phyloP scores from a whole-genome alignment of 2,888 invertebrate species.

The Drosophila paranaensis region DNA sequence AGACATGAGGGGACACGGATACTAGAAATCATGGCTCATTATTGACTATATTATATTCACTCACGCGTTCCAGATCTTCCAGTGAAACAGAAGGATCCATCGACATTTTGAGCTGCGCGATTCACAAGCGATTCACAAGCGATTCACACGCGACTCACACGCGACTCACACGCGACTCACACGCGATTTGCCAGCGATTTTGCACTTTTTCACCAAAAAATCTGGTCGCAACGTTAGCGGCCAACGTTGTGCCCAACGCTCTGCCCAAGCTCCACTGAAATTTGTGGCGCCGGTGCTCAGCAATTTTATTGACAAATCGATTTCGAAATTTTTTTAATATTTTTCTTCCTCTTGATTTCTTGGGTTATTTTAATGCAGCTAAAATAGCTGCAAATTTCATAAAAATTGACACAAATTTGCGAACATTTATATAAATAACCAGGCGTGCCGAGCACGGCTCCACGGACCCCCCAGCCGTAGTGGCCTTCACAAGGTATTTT shows the following conservation, averaged over 20 bases:
- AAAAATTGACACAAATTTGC: constrained; percentile 74
- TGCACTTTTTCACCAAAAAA: constrained; percentile 22
- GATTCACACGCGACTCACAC: background rate
- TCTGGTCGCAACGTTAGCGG: constrained; percentile 39
- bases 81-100: constrained; percentile 81
- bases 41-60: constrained; percentile 26
- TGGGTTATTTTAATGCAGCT: constrained; percentile 39
- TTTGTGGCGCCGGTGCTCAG: constrained; percentile 53
- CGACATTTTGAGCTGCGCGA: constrained; percentile 64
- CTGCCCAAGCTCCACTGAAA: constrained; percentile 80
- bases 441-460: constrained; percentile 58
- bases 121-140: constrained; percentile 12
- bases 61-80: constrained; percentile 83
- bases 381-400: constrained; percentile 58
- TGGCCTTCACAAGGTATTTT: constrained; percentile 78
- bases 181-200: constrained; percentile 8
- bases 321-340: constrained; percentile 54
- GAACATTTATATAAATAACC: constrained; percentile 69
- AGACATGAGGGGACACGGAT: background rate
- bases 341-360: constrained; percentile 11
- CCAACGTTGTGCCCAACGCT: constrained; percentile 69
- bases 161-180: background rate
- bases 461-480: constrained; percentile 44
- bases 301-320: constrained; percentile 83
- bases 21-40: background rate